Evolutionary conservation across 92 coral and sea anemone genomes (phyloP).

Genomic region (Epizoanthus rinbou): DNA sequence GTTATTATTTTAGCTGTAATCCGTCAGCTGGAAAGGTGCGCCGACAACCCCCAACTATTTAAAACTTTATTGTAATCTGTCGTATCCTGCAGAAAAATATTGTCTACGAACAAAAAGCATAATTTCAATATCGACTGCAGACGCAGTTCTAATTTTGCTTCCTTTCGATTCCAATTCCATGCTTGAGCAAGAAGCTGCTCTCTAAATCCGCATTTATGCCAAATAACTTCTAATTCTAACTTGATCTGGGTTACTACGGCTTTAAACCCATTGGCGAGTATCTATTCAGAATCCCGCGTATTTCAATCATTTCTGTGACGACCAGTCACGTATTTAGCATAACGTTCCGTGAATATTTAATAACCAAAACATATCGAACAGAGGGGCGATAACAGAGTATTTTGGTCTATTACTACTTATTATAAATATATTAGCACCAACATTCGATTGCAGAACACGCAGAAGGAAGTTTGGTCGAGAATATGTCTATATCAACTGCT

Average conservation of each 20-base stretch:
- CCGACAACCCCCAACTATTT: background rate
- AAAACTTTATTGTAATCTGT: background rate
- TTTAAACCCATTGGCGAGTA: background rate
- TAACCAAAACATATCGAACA: slow-evolving; percentile 9
- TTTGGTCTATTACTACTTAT: background rate
- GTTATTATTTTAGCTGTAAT: background rate
- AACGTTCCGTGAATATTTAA: slow-evolving; percentile 34
- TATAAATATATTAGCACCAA: background rate
- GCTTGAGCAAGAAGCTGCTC: background rate
- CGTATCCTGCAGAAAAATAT: background rate
- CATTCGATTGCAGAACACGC: background rate
- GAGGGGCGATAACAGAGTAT: background rate
- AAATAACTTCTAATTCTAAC: background rate
- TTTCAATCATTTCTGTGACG: slow-evolving; percentile 14
- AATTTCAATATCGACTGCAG: background rate
- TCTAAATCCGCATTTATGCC: slow-evolving; percentile 1
- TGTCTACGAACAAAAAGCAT: background rate
- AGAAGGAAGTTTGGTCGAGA: background rate
- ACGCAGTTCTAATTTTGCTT: background rate
- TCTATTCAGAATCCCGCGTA: slow-evolving; percentile 17
- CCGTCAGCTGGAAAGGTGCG: background rate
- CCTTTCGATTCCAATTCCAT: background rate
- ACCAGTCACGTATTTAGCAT: slow-evolving; percentile 20
- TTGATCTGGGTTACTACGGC: no score
- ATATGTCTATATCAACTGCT: background rate